phyloP scores from a whole-genome alignment of 2,113 vertebrate genomes.

The Chunga burmeisteri region DNA sequence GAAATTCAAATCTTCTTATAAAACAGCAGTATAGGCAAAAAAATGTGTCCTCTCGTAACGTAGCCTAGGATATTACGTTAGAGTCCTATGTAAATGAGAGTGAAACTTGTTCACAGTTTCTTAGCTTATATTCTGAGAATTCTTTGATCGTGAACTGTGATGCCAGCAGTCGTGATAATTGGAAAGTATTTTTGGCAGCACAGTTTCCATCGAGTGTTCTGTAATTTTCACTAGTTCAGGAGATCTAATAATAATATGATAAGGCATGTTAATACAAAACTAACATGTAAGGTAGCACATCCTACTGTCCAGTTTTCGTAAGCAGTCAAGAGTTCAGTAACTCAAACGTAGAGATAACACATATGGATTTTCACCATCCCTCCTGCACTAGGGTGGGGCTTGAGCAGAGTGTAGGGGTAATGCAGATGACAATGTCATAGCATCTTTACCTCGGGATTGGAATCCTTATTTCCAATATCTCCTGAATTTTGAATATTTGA shows the following conservation, averaged over 20 bases:
- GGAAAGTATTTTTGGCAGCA: conserved; percentile 26
- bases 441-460: background rate
- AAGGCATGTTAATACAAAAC: background rate
- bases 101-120: conserved; percentile 25
- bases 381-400: background rate
- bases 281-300: background rate
- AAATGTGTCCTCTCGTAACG: background rate
- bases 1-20: background rate
- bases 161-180: background rate
- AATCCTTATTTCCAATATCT: background rate
- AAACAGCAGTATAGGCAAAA: background rate
- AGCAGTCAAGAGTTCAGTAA: background rate
- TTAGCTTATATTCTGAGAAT: conserved; percentile 43
- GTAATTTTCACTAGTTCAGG: background rate
- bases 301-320: background rate
- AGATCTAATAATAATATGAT: background rate
- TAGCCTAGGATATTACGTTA: background rate
- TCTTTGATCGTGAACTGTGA: background rate
- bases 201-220: background rate
- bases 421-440: fast-evolving
- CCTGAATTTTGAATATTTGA: background rate
- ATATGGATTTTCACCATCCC: background rate
- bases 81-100: conserved; percentile 37
- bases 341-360: fast-evolving
- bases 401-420: background rate